A percentile compares a stretch with the other conserved stretches of the same genome.
Conservation (phyloP, 2,797 vertebrate genomes). For the Lerista edwardsae region DNA sequence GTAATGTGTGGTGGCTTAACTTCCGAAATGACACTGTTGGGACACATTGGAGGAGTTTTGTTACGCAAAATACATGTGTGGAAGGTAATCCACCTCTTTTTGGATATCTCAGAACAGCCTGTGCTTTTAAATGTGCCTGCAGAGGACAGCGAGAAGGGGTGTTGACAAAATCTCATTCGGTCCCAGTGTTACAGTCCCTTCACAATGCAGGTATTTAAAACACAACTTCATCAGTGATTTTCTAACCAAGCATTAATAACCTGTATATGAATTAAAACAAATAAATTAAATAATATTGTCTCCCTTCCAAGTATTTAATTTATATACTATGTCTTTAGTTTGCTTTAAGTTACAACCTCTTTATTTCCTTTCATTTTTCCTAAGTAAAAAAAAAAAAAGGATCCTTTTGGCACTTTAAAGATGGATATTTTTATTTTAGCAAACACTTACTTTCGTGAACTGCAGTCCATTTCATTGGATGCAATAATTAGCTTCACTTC, state of each 20-base stretch:
- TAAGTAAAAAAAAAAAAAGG: too few relatives aligned
- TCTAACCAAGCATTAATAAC: not conserved
- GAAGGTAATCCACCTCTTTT: not conserved
- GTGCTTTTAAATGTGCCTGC: not conserved
- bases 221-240: too few relatives aligned
- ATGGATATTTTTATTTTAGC: too few relatives aligned
- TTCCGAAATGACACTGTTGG: not conserved
- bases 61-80: not conserved
- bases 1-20: slow-evolving; percentile 10
- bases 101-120: not conserved
- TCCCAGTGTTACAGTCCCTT: not conserved
- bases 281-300: not conserved
- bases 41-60: not conserved
- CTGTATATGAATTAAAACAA: slow-evolving; percentile 26
- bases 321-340: not conserved
- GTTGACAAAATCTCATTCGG: not conserved
- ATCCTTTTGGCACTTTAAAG: too few relatives aligned
- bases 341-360: not conserved
- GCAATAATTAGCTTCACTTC: too few relatives aligned
- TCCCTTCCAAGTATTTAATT: not conserved
- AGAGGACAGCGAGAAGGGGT: not conserved
- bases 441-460: too few relatives aligned
- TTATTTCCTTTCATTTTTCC: not conserved
- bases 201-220: slow-evolving; percentile 5
- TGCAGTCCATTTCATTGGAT: too few relatives aligned